Evolutionary conservation across 2,797 vertebrate genomes (phyloP), one percentile per base, ranked within the genome.

Genomic region (Enteromius anoplus): DNA sequence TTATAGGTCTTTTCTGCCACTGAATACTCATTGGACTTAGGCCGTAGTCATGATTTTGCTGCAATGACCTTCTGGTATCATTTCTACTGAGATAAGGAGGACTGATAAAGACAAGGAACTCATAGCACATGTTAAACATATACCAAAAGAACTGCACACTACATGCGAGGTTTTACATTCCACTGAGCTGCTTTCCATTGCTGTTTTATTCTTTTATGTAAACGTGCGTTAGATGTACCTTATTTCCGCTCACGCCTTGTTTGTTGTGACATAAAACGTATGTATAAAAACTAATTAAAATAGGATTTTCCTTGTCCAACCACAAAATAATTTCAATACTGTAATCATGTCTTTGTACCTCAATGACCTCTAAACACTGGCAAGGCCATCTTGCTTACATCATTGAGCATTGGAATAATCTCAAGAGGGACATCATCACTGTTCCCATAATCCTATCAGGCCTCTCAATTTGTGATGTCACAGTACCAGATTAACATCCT

Each of bases 401-500:
- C 77, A 83, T 64, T 5, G 55, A 76, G 78, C 29, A 15, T 15
- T 32, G 3, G 23, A 42, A 40, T 79, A 79, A 85, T 85, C 78
- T 79, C 62, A 29, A 60, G 0, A 3, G 14, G 17, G 65, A 49
- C 68, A 60, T 77, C 19, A 49, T 75, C 73, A 49, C 49, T n/a
- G 55, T 29, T 75, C 60, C 85, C 47, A 75, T 86, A 78, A 86
- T 88, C 83, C 85, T 45, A n/a, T 78, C 47, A 80, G 1, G 80
- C 65, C 66, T 62, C 62, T 76, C 37, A 82, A 17, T 11, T 5
- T 17, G 40, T 23, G 34, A 60, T 32, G 45, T 75, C 70, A 71
- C 70, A 3, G 60, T 6, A 64, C 55, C 60, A 49, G 26, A 70
- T 19, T 34, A 78, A n/a, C 37, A 60, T 82, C 12, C 21, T 49